phyloP scores from a whole-genome alignment of 2,888 invertebrate species.

The Deroplatys truncata region DNA sequence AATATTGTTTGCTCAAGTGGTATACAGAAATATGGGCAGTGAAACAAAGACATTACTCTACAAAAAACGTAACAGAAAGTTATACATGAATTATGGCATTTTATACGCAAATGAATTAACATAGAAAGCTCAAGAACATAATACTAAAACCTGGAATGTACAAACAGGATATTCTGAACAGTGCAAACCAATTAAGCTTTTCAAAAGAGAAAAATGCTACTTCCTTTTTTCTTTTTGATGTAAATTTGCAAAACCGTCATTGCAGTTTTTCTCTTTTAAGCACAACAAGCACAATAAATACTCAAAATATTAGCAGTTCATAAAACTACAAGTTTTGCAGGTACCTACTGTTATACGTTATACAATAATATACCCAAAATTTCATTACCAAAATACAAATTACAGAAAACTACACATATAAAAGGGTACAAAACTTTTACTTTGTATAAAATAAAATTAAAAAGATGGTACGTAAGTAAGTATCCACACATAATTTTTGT shows the following conservation, averaged over 20 bases:
- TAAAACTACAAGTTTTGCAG: neutral
- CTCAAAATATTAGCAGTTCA: neutral
- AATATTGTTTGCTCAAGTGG: neutral
- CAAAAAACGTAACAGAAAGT: neutral
- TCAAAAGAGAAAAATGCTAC: neutral
- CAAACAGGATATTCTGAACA: neutral
- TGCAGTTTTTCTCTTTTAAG: neutral
- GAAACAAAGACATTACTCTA: neutral
- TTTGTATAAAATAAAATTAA: neutral
- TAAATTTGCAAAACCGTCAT: neutral
- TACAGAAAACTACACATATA: neutral
- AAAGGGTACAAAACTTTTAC: neutral
- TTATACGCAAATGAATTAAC: neutral
- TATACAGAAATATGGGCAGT: neutral
- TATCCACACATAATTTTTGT: neutral
- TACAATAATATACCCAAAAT: neutral
- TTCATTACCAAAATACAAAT: neutral
- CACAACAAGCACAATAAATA: neutral
- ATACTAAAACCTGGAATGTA: neutral
- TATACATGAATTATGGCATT: neutral
- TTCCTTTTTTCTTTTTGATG: slow-evolving; percentile 30
- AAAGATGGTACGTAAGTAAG: neutral
- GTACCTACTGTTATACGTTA: neutral
- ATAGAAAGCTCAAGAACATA: neutral
- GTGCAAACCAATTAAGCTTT: neutral